Evolutionary conservation across 1,140 invertebrate genomes (phyloP).

Genomic region (Yoshiicerus persimilis): DNA sequence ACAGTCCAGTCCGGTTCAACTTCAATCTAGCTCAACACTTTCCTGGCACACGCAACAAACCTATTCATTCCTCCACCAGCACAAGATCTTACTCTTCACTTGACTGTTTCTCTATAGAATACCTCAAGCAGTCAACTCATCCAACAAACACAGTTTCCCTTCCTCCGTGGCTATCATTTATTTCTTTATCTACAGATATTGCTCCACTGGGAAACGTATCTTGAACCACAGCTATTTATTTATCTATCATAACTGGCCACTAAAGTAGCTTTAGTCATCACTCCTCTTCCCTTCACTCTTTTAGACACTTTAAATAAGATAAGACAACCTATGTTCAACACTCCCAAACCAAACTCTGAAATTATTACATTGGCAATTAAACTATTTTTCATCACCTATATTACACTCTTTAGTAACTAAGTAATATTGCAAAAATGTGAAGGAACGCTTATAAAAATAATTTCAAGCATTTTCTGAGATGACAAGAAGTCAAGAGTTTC

Average conservation of each 20-base stretch:
- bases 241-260: not conserved
- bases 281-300: not conserved
- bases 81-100: not conserved
- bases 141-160: not conserved
- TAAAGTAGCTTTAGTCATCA: not conserved
- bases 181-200: conserved; percentile 4
- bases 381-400: too few species aligned
- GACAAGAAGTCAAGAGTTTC: too few species aligned
- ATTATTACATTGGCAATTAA: too few species aligned
- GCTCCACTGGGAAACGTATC: not conserved
- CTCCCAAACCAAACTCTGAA: too few species aligned
- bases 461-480: too few species aligned
- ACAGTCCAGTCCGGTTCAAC: not conserved
- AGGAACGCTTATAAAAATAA: too few species aligned
- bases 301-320: not conserved
- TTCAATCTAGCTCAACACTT: conserved; percentile 17
- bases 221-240: not conserved
- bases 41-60: not conserved
- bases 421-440: too few species aligned
- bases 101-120: not conserved
- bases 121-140: not conserved
- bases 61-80: not conserved
- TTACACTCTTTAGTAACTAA: too few species aligned
- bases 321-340: not conserved
- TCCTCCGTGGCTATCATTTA: not conserved